Evolutionary conservation across 2,113 vertebrate species (phyloP).

Genomic region (Phainopepla nitens): DNA sequence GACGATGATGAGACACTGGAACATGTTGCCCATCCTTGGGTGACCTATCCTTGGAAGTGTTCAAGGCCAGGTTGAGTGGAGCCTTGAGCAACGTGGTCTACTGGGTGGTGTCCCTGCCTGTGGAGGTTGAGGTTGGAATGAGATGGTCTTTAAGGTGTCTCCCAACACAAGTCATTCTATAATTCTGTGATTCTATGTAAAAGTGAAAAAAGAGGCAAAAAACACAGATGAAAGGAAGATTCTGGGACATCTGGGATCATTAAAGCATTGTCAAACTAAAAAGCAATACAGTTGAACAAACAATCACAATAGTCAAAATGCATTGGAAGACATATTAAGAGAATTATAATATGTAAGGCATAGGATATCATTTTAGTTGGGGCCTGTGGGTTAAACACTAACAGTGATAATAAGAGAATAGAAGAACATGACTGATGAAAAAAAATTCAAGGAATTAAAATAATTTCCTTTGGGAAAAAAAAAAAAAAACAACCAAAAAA

Average conservation of each 20-base stretch:
- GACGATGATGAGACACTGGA: neutral
- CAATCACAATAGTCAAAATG: neutral
- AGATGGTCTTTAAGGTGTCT: neutral
- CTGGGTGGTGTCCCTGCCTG: neutral
- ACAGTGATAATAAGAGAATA: neutral
- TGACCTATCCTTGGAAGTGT: neutral
- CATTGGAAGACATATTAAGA: neutral
- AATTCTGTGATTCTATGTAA: neutral
- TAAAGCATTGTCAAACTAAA: neutral
- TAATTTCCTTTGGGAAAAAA: neutral
- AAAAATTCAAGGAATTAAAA: neutral
- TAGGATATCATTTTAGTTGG: neutral
- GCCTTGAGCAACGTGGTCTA: fast-evolving
- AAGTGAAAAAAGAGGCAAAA: neutral
- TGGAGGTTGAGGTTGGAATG: neutral
- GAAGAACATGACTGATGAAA: neutral
- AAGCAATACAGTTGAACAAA: neutral
- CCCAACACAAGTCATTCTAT: neutral
- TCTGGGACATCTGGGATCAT: neutral
- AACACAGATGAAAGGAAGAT: neutral
- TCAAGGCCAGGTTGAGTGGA: neutral
- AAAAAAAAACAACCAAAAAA: neutral
- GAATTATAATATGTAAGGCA: neutral
- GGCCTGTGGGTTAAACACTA: neutral
- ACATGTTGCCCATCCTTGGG: neutral